These are phyloP conservation scores for Paradisaea rubra DNA, from an alignment of 2,113 vertebrate genomes.

Conservation along the genomic window DNA sequence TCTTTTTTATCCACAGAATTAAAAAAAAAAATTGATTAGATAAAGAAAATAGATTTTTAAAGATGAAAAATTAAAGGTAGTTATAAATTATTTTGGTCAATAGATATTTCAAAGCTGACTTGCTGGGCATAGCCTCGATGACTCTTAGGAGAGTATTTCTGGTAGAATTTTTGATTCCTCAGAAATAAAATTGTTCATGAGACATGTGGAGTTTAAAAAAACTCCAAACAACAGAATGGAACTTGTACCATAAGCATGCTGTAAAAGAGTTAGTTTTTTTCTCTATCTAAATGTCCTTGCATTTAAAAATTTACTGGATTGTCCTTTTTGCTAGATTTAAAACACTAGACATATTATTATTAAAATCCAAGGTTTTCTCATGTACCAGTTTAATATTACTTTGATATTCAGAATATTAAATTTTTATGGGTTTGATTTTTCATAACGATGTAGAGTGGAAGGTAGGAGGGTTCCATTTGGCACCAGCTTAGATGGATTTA, in stretches of 20 bases:
- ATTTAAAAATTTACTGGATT: neutral
- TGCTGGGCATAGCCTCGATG: neutral
- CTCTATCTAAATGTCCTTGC: neutral
- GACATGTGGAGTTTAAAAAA: neutral
- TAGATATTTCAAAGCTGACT: neutral
- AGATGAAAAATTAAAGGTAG: neutral
- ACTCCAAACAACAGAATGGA: neutral
- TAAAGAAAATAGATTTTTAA: neutral
- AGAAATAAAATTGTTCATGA: neutral
- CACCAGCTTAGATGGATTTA: neutral
- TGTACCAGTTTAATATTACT: neutral
- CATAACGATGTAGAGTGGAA: accelerated
- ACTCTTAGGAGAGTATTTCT: neutral
- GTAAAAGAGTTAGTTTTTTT: neutral
- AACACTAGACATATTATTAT: neutral
- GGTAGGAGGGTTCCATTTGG: neutral
- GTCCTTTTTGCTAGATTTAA: neutral
- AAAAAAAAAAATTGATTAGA: neutral
- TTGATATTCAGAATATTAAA: neutral
- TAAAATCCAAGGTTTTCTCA: neutral
- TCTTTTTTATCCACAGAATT: neutral
- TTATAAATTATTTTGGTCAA: neutral
- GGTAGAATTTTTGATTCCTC: neutral
- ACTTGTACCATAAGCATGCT: neutral
- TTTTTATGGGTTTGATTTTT: neutral